Percentiles rank a stretch among this genome's conserved stretches.
These are phyloP conservation scores for Nebria salina DNA, from an alignment of 2,888 invertebrate species.

Conservation along the genomic window DNA sequence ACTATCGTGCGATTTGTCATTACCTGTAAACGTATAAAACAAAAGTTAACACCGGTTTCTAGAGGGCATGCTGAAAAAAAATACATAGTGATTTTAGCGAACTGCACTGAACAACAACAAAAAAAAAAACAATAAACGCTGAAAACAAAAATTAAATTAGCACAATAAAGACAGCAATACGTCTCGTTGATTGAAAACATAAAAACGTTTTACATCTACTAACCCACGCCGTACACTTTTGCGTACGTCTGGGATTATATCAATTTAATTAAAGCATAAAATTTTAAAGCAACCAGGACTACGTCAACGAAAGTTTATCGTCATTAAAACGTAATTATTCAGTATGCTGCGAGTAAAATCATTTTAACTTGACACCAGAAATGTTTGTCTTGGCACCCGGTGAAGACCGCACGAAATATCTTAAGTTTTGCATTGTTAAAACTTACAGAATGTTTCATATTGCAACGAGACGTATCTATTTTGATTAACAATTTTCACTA, in stretches of 20 bases:
- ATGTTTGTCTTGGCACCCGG: too few relatives aligned
- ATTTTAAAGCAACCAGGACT: background rate
- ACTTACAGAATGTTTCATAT: too few relatives aligned
- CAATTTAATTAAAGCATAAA: background rate
- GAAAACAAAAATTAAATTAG: constrained; percentile 20
- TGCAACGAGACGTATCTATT: background rate
- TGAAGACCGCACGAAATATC: too few relatives aligned
- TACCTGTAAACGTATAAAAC: constrained; percentile 57
- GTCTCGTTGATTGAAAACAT: background rate
- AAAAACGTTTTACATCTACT: background rate
- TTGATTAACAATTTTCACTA: background rate
- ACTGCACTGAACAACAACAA: background rate
- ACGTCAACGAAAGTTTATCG: constrained; percentile 19
- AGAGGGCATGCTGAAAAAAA: background rate
- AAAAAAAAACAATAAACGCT: background rate
- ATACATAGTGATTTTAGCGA: background rate
- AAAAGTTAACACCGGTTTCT: background rate
- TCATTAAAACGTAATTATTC: constrained; percentile 29
- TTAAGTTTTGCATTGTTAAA: too few relatives aligned
- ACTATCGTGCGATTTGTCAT: constrained; percentile 60
- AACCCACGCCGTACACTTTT: background rate
- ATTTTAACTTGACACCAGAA: background rate
- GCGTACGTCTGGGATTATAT: background rate
- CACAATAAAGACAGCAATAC: background rate
- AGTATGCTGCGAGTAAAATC: background rate